Evolutionary conservation across 2,888 invertebrate genomes (phyloP).

Genomic region (Cremastinae sp.): DNA sequence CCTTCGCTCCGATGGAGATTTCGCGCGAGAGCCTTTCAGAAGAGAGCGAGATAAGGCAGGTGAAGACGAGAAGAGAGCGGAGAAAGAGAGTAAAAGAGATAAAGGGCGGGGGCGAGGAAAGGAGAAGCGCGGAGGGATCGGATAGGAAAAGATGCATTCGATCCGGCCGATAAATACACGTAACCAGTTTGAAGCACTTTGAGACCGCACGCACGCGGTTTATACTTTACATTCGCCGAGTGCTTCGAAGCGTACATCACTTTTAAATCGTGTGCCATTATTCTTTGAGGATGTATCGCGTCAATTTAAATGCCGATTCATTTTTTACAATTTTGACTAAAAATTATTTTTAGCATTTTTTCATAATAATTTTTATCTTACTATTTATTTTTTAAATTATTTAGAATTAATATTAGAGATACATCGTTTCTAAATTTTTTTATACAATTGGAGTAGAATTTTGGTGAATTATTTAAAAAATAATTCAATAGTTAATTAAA

Average conservation of each 20-base stretch:
- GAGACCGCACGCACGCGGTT: constrained; percentile 49
- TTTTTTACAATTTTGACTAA: no score
- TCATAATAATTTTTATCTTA: no score
- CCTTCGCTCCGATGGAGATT: constrained; percentile 49
- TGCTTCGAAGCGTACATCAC: constrained; percentile 27
- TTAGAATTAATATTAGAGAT: no score
- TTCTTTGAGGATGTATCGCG: no score
- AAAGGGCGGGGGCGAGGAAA: constrained; percentile 12
- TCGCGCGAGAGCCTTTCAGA: constrained; percentile 39
- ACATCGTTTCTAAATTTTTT: no score
- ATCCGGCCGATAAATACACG: constrained; percentile 50
- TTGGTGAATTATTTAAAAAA: no score
- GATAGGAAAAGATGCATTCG: constrained; percentile 38
- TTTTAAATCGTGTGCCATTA: constrained; percentile 25
- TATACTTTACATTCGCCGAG: constrained; percentile 44
- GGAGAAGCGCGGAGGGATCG: not conserved
- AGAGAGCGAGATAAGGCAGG: constrained; percentile 24
- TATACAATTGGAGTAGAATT: no score
- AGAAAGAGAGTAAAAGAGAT: constrained; percentile 19
- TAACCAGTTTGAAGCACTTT: constrained; percentile 51
- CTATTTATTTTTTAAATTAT: no score
- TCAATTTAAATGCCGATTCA: no score
- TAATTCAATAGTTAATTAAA: no score
- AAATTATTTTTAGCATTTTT: no score
- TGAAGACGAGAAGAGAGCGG: constrained; percentile 16